Evolutionary conservation across 2,888 invertebrate species (phyloP).

Genomic region (Eucera pruinosa): DNA sequence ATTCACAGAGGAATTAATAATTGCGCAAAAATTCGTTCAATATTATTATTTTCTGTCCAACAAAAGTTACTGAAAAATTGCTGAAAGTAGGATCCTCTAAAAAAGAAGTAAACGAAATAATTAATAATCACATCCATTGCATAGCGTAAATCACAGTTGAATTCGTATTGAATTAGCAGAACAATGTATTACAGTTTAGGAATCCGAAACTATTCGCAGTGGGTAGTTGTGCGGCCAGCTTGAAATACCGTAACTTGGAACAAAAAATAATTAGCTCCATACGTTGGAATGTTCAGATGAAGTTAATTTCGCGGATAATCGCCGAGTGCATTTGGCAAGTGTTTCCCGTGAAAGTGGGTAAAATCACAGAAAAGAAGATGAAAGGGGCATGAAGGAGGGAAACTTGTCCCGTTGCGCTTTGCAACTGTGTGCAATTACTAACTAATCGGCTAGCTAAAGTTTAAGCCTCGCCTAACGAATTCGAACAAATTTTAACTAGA

Average conservation of each 20-base stretch:
- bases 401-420: slow-evolving; percentile 38
- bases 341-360: slow-evolving; percentile 22
- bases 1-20: too few species aligned
- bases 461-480: slow-evolving; percentile 75
- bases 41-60: too few species aligned
- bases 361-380: slow-evolving; percentile 34
- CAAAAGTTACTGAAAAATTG: too few species aligned
- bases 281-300: slow-evolving; percentile 29
- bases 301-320: slow-evolving; percentile 51
- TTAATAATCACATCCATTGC: neutral
- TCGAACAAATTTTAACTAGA: slow-evolving; percentile 75
- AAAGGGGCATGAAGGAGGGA: neutral
- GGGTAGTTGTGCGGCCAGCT: neutral
- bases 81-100: too few species aligned
- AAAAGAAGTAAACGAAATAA: neutral
- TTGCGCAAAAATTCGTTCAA: too few species aligned
- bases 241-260: slow-evolving; percentile 12
- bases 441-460: slow-evolving; percentile 67
- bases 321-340: slow-evolving; percentile 24
- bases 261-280: slow-evolving; percentile 40
- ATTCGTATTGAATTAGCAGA: neutral
- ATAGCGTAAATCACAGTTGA: neutral
- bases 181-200: neutral
- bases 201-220: neutral
- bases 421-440: slow-evolving; percentile 67